Conservation (phyloP, 92 coral and sea anemone species). For the Palythoa caribaeorum region DNA sequence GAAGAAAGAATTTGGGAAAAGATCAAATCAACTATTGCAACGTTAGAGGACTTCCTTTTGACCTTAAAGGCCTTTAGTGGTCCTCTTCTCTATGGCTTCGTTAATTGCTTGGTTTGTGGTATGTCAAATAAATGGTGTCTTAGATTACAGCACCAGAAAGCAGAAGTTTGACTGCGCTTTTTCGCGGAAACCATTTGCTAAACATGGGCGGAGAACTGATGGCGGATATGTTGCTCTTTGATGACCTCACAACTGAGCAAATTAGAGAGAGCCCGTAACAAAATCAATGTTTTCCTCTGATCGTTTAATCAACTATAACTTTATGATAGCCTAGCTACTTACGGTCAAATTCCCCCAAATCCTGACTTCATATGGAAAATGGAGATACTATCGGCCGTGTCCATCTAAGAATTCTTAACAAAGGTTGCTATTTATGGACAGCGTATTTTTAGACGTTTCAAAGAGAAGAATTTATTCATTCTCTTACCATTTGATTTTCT, state of each 20-base stretch:
- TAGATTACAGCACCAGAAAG: neutral
- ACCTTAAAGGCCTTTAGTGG: constrained; percentile 62
- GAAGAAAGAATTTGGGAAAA: constrained; percentile 28
- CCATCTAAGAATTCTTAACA: neutral
- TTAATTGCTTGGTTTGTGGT: constrained; percentile 55
- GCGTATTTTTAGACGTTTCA: constrained; percentile 1
- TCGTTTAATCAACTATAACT: neutral
- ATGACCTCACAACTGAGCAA: constrained; percentile 22
- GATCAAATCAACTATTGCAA: constrained; percentile 25
- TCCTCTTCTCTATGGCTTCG: constrained; percentile 58
- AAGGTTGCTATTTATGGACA: constrained; percentile 27
- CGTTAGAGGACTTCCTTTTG: constrained; percentile 48
- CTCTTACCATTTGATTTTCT: neutral
- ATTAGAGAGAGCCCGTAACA: neutral
- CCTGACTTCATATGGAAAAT: neutral
- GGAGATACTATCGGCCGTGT: neutral
- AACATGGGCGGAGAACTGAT: constrained; percentile 28
- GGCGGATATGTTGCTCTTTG: constrained; percentile 6
- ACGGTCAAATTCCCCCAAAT: neutral
- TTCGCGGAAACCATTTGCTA: constrained; percentile 27
- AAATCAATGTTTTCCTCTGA: constrained; percentile 3
- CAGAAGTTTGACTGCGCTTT: neutral
- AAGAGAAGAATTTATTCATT: neutral
- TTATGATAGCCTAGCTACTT: neutral
- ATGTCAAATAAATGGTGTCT: constrained; percentile 24